Evolutionary conservation across 2,113 vertebrate genomes (phyloP), one percentile per base, ranked within the genome.

Genomic region (Paralichthys olivaceus): DNA sequence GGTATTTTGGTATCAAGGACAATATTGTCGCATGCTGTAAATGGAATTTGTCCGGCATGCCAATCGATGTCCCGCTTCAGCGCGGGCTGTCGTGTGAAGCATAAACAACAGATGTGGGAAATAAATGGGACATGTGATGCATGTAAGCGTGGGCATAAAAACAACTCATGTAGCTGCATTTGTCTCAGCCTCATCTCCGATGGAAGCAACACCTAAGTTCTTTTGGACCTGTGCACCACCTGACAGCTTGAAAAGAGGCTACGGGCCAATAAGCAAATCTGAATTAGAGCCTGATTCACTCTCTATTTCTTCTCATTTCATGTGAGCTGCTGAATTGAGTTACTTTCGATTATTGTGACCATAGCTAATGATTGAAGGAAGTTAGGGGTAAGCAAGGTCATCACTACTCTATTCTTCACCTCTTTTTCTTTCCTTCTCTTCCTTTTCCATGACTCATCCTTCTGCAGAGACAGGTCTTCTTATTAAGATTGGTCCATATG

Each of bases 51-150:
- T 26, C 53, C n/a, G 58, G 8, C 25, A 0, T 71, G 68, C 75
- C 74, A 84, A 56, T 20, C 8, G 47, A 54, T 69, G 53, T 63
- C 68, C 65, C 23, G 5, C 66, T 58, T 23, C 57, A 58, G 43
- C 26, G 14, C 63, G 54, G 65, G 47, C 58, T 75, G 65, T 71
- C 51, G 25, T 47, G 7, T 61, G 69, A 84, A 58, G 63, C 69
- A 69, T 60, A 83, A 90, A 88, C 78, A 77, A 75, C 84, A 88
- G 75, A 75, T 79, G 69, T 79, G 81, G 62, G 67, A 45, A 79
- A 81, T 37, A 82, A 83, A 87, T 72, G 56, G 78, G 81, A 77
- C 37, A 75, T 84, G 76, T 63, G 73, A 80, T 80, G 53, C 54
- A 77, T 75, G 58, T 57, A 62, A 68, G 67, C 28, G 9, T 69